Percentiles rank a stretch among this genome's conserved stretches.
phyloP scores from a whole-genome alignment of 2,113 vertebrate genomes.

The Atlantisia rogersi region DNA sequence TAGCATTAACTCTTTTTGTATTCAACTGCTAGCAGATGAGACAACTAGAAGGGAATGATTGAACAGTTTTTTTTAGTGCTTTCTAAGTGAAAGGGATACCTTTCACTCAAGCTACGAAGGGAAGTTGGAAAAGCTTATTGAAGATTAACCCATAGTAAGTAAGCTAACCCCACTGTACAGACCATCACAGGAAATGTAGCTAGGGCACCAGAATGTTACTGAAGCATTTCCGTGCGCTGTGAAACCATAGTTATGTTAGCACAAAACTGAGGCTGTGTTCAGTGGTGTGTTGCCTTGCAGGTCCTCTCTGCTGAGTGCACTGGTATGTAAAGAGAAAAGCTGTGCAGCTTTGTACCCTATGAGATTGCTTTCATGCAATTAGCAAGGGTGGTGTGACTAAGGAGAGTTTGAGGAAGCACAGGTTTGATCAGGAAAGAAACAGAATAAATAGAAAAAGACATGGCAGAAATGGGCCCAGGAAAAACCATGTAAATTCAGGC shows the following conservation, averaged over 20 bases:
- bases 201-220: not conserved
- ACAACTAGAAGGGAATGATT: not conserved
- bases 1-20: not conserved
- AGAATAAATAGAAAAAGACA: not conserved
- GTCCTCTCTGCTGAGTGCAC: not conserved
- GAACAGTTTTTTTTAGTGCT: not conserved
- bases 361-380: not conserved
- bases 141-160: not conserved
- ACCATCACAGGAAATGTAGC: constrained; percentile 1
- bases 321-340: not conserved
- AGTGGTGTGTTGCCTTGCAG: not conserved
- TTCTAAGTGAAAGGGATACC: not conserved
- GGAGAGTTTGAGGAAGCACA: not conserved
- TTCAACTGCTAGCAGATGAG: not conserved
- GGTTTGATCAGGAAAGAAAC: not conserved
- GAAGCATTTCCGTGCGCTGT: not conserved
- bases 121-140: not conserved
- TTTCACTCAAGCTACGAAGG: not conserved
- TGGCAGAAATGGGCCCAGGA: not conserved
- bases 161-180: not conserved
- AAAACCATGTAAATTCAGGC: not conserved
- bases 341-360: not conserved
- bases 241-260: not conserved
- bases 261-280: not conserved
- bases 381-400: not conserved